Evolutionary conservation across 2,113 vertebrate genomes (phyloP), one percentile per base, ranked within the genome.

Genomic region (Cercocebus atys): DNA sequence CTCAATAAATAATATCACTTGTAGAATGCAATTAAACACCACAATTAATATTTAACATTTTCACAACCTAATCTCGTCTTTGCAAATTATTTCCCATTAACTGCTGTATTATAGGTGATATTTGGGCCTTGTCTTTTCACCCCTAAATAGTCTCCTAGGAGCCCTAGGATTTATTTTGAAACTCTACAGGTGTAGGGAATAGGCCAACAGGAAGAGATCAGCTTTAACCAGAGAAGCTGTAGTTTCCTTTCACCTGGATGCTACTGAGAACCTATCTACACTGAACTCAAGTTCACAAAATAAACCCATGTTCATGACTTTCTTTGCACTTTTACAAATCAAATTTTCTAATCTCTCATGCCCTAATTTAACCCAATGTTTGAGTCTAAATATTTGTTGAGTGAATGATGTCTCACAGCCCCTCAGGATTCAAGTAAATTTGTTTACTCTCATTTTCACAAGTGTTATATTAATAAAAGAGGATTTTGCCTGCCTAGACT

Each of bases 191-290:
- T 16, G 3, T 22, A 61, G n/a, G 18, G 2, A 73, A 7, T 72
- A 83, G 64, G 14, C 4, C 12, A 22, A 59, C 52, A 45, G 47
- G 1, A 64, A 8, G 7, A 38, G 1, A 18, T 3, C 0, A 14
- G 9, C 27, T 84, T 73, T 45, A 86, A 55, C n/a, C 12, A 64
- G 8, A 72, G 50, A 87, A 86, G 3, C 27, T 35, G 7, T 52
- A 5, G 11, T 64, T 40, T 88, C 35, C 5, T 47, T 70, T 70
- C n/a, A 16, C 8, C 3, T 20, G n/a, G 22, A 50, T 16, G 5
- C 23, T 66, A 14, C 23, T 38, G 47, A 66, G 38, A 95, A 73
- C 17, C 30, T 94, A 16, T n/a, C 14, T 20, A n/a, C 47, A 68
- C n/a, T 68, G 45, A 78, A 52, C 35, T n/a, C 6, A 81, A 68